These are phyloP conservation scores for Phataginus tricuspis DNA, from an alignment of 2,797 vertebrate genomes.

Conservation along the genomic window DNA sequence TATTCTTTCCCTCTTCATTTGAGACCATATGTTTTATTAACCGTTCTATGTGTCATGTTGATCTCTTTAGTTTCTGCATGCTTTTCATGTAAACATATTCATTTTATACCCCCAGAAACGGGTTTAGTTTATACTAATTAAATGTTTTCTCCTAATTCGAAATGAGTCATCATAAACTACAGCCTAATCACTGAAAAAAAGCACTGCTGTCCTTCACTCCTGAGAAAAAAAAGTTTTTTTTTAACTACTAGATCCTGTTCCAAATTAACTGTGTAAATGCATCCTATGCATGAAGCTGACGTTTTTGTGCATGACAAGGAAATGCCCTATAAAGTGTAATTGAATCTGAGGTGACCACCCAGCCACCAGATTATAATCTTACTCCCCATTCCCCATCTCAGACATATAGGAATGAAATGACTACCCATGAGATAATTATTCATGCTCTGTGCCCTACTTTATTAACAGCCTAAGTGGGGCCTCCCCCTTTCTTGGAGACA, in stretches of 20 bases:
- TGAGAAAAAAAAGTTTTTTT: neutral
- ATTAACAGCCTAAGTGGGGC: slow-evolving; percentile 93
- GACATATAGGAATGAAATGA: neutral
- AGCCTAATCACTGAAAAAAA: slow-evolving; percentile 46
- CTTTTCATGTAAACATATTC: slow-evolving; percentile 20
- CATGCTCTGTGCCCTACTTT: slow-evolving; percentile 3
- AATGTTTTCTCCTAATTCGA: slow-evolving; percentile 45
- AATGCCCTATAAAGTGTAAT: neutral
- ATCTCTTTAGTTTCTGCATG: neutral
- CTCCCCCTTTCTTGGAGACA: slow-evolving; percentile 97
- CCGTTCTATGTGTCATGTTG: neutral
- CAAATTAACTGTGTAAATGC: slow-evolving; percentile 36
- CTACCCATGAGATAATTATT: neutral
- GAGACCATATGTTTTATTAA: slow-evolving; percentile 34
- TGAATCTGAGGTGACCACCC: neutral
- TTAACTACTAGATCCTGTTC: slow-evolving; percentile 14
- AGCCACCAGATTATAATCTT: neutral
- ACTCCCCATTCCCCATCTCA: neutral
- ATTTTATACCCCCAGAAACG: slow-evolving; percentile 1
- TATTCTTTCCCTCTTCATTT: slow-evolving; percentile 13
- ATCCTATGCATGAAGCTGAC: neutral
- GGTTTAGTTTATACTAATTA: slow-evolving; percentile 55
- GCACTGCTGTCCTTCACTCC: neutral
- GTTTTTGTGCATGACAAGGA: slow-evolving; percentile 15
- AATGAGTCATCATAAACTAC: slow-evolving; percentile 46